These are phyloP conservation scores for Atta colombica DNA, from an alignment of 1,140 invertebrate genomes.

Conservation along the genomic window DNA sequence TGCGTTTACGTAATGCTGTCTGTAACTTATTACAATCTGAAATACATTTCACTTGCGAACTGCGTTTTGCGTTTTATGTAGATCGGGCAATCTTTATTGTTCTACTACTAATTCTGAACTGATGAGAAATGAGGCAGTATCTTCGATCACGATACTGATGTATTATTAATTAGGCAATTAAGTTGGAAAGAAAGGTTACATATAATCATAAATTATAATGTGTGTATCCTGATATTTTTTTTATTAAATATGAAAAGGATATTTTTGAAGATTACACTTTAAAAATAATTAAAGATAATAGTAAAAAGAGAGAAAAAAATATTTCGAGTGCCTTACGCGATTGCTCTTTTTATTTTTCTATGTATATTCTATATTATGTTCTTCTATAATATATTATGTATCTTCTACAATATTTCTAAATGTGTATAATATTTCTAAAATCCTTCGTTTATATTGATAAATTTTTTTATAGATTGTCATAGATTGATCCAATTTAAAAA, in stretches of 20 bases:
- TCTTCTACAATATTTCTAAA: not conserved
- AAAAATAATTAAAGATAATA: not conserved
- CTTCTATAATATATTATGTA: no score
- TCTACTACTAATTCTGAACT: conserved; percentile 52
- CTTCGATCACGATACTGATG: conserved; percentile 63
- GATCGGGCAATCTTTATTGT: conserved; percentile 46
- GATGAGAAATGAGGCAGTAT: conserved; percentile 27
- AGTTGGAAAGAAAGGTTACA: conserved; percentile 20
- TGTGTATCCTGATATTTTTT: not conserved
- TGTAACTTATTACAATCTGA: no score
- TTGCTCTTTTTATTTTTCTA: not conserved
- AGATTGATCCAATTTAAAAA: conserved; percentile 8
- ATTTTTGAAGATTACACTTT: not conserved
- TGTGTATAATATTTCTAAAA: not conserved
- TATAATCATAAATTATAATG: not conserved
- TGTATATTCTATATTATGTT: not conserved
- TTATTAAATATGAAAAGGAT: not conserved
- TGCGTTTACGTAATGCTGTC: no score
- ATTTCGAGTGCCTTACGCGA: not conserved
- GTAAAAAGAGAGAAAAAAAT: not conserved
- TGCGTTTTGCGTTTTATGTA: no score
- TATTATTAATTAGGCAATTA: conserved; percentile 4
- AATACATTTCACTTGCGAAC: no score
- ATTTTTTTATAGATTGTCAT: not conserved
- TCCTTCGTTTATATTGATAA: not conserved